phyloP scores from a whole-genome alignment of 2,797 vertebrate genomes.

The Acanthopagrus latus region DNA sequence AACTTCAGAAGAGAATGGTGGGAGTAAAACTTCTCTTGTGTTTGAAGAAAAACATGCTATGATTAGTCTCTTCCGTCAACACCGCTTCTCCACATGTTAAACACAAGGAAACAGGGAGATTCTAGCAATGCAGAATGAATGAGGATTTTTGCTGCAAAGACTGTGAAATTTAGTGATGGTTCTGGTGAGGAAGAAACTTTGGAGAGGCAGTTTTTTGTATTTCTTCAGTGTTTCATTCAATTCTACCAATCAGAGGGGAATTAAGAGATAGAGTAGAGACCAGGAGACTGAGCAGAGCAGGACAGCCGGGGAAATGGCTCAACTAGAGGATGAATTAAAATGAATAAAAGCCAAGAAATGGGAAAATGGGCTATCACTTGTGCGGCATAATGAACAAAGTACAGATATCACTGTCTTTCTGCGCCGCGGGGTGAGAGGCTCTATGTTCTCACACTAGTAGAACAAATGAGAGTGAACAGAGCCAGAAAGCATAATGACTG shows the following conservation, averaged over 20 bases:
- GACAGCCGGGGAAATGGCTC: conserved; percentile 70
- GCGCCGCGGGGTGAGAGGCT: conserved; percentile 65
- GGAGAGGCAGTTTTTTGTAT: conserved; percentile 44
- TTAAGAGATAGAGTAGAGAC: conserved; percentile 75
- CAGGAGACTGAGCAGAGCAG: conserved; percentile 68
- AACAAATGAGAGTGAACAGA: conserved; percentile 71
- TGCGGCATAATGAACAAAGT: conserved; percentile 79
- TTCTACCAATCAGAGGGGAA: conserved; percentile 72
- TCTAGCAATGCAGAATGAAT: conserved; percentile 20
- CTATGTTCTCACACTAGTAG: conserved; percentile 73
- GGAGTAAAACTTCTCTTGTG: conserved; percentile 54
- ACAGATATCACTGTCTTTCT: conserved; percentile 77
- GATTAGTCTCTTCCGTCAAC: conserved; percentile 49
- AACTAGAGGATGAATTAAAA: conserved; percentile 79
- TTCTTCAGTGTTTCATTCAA: conserved; percentile 55
- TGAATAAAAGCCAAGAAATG: conserved; percentile 82
- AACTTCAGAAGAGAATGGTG: conserved; percentile 55
- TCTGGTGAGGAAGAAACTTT: conserved; percentile 63
- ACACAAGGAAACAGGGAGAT: neutral
- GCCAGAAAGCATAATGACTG: conserved; percentile 72
- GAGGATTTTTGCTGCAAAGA: conserved; percentile 40
- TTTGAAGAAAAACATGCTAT: conserved; percentile 41
- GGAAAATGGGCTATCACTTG: conserved; percentile 79
- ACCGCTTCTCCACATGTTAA: conserved; percentile 30
- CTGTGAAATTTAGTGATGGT: conserved; percentile 40